Base-by-base conservation (phyloP, 2,797 vertebrate genomes). In the Capromys pilorides region DNA sequence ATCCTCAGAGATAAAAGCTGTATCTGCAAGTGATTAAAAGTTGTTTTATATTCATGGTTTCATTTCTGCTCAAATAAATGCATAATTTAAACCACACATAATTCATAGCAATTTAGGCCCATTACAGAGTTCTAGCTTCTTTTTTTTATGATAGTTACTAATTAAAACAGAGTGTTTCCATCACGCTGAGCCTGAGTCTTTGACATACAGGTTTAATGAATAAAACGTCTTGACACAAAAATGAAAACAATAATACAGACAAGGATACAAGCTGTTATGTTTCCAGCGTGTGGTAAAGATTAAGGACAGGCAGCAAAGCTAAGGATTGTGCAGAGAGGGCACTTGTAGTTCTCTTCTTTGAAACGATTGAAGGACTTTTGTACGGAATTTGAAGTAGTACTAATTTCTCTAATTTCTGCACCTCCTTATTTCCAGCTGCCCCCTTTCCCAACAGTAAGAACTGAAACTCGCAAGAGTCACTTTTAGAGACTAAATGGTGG, bases 11-110 rank as follows among this genome's bases (percentile, higher is more conserved):
- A 95, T 83, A 94, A 97, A 98, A 98, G 96, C 97, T 97, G 4
- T 92, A 96, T 97, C 97, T 98, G 97, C 94, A 97, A 98, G 94
- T 90, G 95, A 97, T 98, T 98, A 98, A 97, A 97, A 81, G 73
- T 87, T 85, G 10, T 89, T 98, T 95, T 78, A 91, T 75, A 97
- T 93, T 96, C 94, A 96, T 95, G 93, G 97, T 96, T 97, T 97
- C 93, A 59, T 64, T 57, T 36, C 95, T 92, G 85, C 57, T 22
- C 92, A 96, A 98, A 97, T 97, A 97, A 96, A 98, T 96, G 79
- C 45, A 33, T 89, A 89, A 97, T 95, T 86, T 94, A 95, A 97
- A 91, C 91, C 91, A 96, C 93, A 94, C 41, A 94, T 96, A 96
- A 96, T 94, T 89, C 95, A 92, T 92, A 61, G 82, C 83, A 79